Evolutionary conservation across 64 coral and sea anemone genomes (phyloP).

Genomic region (Astreopora myriophthalma): DNA sequence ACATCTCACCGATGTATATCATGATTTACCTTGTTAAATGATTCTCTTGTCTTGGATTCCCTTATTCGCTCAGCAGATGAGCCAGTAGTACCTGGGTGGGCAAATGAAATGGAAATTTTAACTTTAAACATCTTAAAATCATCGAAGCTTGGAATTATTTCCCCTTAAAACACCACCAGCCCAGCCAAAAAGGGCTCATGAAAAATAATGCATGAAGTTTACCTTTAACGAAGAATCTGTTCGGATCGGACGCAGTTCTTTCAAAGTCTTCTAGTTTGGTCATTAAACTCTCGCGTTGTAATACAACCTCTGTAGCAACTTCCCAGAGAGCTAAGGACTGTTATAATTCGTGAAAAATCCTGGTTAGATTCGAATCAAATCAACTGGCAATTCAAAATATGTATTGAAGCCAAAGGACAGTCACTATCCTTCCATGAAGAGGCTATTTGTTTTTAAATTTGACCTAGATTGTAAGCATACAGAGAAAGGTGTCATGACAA

Average conservation of each 20-base stretch:
- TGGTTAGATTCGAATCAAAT: background rate
- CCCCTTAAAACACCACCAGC: no score
- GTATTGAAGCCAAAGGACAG: no score
- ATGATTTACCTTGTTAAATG: conserved; percentile 79
- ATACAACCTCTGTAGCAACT: conserved; percentile 67
- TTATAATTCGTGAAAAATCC: background rate
- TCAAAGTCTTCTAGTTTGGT: conserved; percentile 97
- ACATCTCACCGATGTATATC: no score
- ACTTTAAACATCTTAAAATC: background rate
- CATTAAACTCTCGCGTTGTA: conserved; percentile 88
- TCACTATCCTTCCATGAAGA: no score
- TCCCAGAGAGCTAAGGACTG: conserved; percentile 85
- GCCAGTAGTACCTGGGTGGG: conserved; percentile 49
- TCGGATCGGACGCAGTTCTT: conserved; percentile 91
- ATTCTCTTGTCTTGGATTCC: conserved; percentile 79
- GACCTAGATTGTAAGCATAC: no score
- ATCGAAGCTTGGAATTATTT: no score
- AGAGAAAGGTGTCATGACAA: no score
- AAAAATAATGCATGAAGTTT: no score
- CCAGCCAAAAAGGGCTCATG: no score
- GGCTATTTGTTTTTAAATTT: no score
- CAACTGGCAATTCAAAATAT: background rate
- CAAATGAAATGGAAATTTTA: background rate
- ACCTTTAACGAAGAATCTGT: conserved; percentile 97
- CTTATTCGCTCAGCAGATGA: conserved; percentile 82